Base-by-base conservation (phyloP, 2,113 vertebrate genomes). In the Ranitomeya imitator region DNA sequence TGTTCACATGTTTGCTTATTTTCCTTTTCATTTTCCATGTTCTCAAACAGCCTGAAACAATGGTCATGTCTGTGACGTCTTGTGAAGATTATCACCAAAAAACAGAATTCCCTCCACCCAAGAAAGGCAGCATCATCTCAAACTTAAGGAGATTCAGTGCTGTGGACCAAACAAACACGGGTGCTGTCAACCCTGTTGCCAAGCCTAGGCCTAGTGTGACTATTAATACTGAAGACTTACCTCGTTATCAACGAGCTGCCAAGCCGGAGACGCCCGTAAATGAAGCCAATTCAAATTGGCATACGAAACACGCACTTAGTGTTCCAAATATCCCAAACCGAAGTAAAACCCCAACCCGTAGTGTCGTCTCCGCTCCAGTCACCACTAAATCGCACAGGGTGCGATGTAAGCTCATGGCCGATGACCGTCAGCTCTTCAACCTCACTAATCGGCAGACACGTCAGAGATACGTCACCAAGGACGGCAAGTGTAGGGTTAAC, bases 401-500 rank as follows among this genome's bases (percentile, higher is more conserved):
- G 86, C 90, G 92, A n/a, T 94, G 94, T 71, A 95, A 95, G 86
- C 94, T 96, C 79, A 92, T 96, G 11, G 85, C 85, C 16, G 95
- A 95, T 0, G 95, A 96, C 0, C 93, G 95, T 21, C 4, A 65
- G 63, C 90, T 91, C 3, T 0, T 23, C 0, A 90, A 91, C 2
- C 85, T 91, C 14, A 85, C 90, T 0, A 63, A 90, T 82, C 91
- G 90, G 82, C 92, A 94, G 87, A 93, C 93, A 89, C 93, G 95
- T 0, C 96, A 96, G 83, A 95, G 96, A 31, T 97, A 96, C 0
- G 93, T 97, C 37, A 95, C 94, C 0, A 96, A 97, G 89, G 93
- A 96, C 23, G 96, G 96, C 76, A 96, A 96, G 92, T 96, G 95
- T 91, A 92, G 94, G 90, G 96, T 97, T 88, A 97, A 95, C 54